Evolutionary conservation across 2,888 invertebrate genomes (phyloP).

Genomic region (Teinopalpus imperialis): DNA sequence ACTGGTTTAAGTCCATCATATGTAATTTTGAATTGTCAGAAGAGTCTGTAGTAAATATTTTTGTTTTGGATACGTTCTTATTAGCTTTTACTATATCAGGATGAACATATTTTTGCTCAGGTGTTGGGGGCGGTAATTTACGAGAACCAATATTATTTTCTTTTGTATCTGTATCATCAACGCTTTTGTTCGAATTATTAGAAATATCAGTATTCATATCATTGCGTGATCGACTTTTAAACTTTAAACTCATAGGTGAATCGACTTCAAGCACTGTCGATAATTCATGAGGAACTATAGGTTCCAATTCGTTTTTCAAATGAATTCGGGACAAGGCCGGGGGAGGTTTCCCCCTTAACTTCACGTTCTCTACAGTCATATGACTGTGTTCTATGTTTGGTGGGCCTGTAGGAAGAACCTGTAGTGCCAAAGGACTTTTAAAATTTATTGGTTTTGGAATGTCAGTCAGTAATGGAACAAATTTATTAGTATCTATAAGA

Average conservation of each 20-base stretch:
- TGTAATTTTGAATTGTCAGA: conserved; percentile 61
- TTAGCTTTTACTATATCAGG: conserved; percentile 50
- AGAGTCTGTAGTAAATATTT: conserved; percentile 37
- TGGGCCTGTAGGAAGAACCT: conserved; percentile 17
- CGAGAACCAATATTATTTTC: conserved; percentile 22
- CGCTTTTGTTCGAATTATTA: conserved; percentile 34
- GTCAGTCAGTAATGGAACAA: conserved; percentile 50
- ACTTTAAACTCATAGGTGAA: conserved; percentile 82
- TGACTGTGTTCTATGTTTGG: conserved; percentile 20
- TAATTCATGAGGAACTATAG: conserved; percentile 80
- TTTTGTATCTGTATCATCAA: conserved; percentile 28
- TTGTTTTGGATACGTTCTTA: conserved; percentile 30
- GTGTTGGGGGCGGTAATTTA: conserved; percentile 14
- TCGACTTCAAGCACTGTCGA: conserved; percentile 87
- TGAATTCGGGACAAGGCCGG: conserved; percentile 63
- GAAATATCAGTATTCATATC: conserved; percentile 38
- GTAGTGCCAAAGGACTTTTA: conserved; percentile 32
- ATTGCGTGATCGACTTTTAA: conserved; percentile 51
- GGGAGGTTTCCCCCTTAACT: conserved; percentile 59
- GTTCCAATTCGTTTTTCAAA: conserved; percentile 57
- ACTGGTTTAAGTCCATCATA: conserved; percentile 71
- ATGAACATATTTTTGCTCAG: conserved; percentile 33
- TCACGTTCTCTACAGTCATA: conserved; percentile 30
- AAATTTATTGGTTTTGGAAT: conserved; percentile 55
- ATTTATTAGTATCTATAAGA: conserved; percentile 35